Evolutionary conservation across 2,888 invertebrate genomes (phyloP).

Genomic region (Lasioglossum malachurum): DNA sequence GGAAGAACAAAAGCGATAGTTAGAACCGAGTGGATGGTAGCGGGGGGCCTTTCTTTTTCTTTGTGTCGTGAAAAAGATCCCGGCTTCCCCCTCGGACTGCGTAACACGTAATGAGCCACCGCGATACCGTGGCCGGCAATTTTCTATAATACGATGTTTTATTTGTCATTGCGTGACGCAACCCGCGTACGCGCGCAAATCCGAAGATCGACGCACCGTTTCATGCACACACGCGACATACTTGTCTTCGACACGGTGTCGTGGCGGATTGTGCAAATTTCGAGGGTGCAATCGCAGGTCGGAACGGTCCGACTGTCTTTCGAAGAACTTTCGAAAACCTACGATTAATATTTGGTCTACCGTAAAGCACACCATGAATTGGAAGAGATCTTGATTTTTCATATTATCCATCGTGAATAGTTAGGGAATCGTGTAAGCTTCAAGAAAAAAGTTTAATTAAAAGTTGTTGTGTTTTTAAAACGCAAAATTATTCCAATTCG

Average conservation of each 20-base stretch:
- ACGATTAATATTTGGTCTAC: background rate
- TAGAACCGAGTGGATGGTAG: background rate
- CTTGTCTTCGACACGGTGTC: conserved; percentile 19
- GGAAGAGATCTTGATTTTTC: background rate
- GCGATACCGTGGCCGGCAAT: conserved; percentile 64
- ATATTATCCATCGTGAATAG: no score
- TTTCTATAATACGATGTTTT: conserved; percentile 69
- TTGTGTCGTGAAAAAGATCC: conserved; percentile 35
- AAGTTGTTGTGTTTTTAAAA: background rate
- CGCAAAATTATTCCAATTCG: background rate
- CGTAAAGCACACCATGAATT: background rate
- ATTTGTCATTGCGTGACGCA: conserved; percentile 70
- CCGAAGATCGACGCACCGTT: conserved; percentile 72
- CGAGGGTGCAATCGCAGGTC: conserved; percentile 20
- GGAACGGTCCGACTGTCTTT: background rate
- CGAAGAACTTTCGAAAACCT: background rate
- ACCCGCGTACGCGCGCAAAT: conserved; percentile 52
- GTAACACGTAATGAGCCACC: conserved; percentile 53
- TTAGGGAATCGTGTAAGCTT: no score
- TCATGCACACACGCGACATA: conserved; percentile 47
- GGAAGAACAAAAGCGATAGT: conserved; percentile 32
- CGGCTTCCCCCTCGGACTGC: conserved; percentile 50
- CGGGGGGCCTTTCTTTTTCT: conserved; percentile 15
- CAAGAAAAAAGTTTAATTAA: no score
- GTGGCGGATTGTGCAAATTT: conserved; percentile 54